Base-by-base conservation (phyloP, 2,113 vertebrate species). In the Alethe castanea region DNA sequence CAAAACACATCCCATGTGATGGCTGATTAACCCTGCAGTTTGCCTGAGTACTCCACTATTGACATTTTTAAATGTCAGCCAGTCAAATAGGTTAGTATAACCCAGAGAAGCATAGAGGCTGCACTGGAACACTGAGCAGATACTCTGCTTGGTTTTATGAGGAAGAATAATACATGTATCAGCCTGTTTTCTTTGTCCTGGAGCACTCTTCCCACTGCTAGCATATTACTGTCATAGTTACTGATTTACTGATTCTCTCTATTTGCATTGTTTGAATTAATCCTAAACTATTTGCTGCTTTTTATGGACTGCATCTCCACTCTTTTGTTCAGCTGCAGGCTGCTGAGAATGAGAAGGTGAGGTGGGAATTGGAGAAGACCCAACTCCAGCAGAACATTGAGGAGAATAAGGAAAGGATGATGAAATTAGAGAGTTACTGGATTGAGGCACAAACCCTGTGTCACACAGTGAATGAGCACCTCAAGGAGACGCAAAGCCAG, bases 351-450 rank as follows among this genome's bases (percentile, higher is more conserved):
- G 99, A 99, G 95, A 99, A 99, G 97, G 98, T 99, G 92, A 98
- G 98, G 90, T 99, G 99, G 99, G 99, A 99, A 96, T 96, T 98
- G 74, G 99, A 99, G 95, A 99, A 99, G 98, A 98, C 94, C 42
- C 98, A 99, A 88, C 98, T 99, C 88, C 99, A 99, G 89, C 99
- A 99, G 97, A 99, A 98, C 96, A 99, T 99, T 26, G 99, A 99
- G 86, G 99, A 99, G 94, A 99, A 99, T 97, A 99, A 99, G 97
- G 99, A 99, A 94, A 99, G 99, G 95, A 99, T 99, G 99, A 81
- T 99, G 95, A 99, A 99, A 95, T 95, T 99, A 95, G 99, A 99
- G 97, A 99, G 98, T 97, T 99, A 99, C 31, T 99, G 99, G 99
- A 99, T 99, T 77, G 99, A 99, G 97, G 99, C 99, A 5, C 99